Percentiles rank a stretch among this genome's conserved stretches.
Conservation (phyloP, 2,797 vertebrate species). For the Hozukius guyotensis region DNA sequence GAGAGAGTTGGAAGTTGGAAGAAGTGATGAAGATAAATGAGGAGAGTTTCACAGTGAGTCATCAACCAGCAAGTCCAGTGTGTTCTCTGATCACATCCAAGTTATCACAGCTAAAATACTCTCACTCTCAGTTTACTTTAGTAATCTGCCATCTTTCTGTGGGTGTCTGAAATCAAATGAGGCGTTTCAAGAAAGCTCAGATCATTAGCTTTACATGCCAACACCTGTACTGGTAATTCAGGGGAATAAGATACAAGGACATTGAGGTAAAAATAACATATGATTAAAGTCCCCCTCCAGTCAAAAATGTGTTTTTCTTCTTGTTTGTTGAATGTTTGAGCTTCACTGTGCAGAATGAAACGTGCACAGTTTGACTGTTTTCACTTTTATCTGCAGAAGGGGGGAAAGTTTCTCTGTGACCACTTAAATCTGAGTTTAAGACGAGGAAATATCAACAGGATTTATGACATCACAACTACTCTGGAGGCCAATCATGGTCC, state of each 20-base stretch:
- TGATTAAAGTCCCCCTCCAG: background rate
- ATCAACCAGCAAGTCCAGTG: slow-evolving; percentile 2
- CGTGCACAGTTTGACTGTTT: background rate
- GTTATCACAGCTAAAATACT: background rate
- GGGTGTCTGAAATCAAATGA: background rate
- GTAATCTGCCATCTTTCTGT: background rate
- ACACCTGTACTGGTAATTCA: background rate
- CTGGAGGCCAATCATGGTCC: background rate
- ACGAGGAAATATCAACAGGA: background rate
- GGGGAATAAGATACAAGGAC: background rate
- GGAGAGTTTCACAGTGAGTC: slow-evolving; percentile 19
- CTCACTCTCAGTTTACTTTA: background rate
- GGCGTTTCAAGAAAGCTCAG: background rate
- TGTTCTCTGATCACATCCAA: slow-evolving; percentile 30
- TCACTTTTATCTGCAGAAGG: background rate
- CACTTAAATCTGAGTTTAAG: background rate
- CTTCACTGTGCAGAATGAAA: background rate
- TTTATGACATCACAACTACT: background rate
- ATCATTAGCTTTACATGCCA: background rate
- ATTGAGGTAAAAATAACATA: background rate
- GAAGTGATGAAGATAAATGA: background rate
- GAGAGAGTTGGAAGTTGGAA: background rate
- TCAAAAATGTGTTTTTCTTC: background rate
- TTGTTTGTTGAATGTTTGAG: background rate
- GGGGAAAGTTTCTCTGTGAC: background rate